Percentiles rank a stretch among this genome's conserved stretches.
phyloP scores from a whole-genome alignment of 2,888 invertebrate species.

The Sabatieria punctata region DNA sequence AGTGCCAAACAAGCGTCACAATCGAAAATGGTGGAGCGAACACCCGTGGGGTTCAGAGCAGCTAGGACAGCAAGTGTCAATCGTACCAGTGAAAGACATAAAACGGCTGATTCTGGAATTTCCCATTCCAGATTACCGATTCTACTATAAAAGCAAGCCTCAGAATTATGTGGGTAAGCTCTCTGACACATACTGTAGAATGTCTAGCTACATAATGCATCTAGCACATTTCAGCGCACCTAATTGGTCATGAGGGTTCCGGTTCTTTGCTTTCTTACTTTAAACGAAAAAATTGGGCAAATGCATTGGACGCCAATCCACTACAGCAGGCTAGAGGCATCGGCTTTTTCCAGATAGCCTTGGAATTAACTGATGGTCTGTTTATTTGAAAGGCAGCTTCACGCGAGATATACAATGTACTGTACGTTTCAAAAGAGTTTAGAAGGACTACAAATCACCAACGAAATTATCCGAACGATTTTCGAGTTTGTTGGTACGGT shows the following conservation, averaged over 20 bases:
- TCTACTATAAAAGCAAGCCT: constrained; percentile 56
- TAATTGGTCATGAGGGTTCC: constrained; percentile 87
- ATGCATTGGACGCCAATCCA: constrained; percentile 46
- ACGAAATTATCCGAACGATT: constrained; percentile 57
- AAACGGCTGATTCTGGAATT: constrained; percentile 67
- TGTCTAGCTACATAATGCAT: no score
- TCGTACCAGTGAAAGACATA: constrained; percentile 77
- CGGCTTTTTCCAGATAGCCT: constrained; percentile 61
- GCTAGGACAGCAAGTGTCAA: constrained; percentile 39
- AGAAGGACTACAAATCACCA: constrained; percentile 48
- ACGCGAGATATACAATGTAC: no score
- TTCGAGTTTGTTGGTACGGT: constrained; percentile 68
- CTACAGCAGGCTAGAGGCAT: constrained; percentile 63
- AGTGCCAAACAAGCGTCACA: constrained; percentile 55
- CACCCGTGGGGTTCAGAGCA: constrained; percentile 63
- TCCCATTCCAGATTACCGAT: constrained; percentile 66
- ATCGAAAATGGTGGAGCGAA: constrained; percentile 54
- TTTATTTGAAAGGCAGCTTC: no score
- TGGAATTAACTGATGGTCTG: constrained; percentile 80
- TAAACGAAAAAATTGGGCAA: constrained; percentile 72
- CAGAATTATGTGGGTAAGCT: constrained; percentile 43
- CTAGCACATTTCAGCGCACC: constrained; percentile 71
- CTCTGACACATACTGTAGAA: no score
- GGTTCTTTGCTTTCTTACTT: constrained; percentile 78
- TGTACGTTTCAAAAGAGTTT: no score